Conservation (phyloP, 2,888 invertebrate genomes). For the Nemoura dubitans region DNA sequence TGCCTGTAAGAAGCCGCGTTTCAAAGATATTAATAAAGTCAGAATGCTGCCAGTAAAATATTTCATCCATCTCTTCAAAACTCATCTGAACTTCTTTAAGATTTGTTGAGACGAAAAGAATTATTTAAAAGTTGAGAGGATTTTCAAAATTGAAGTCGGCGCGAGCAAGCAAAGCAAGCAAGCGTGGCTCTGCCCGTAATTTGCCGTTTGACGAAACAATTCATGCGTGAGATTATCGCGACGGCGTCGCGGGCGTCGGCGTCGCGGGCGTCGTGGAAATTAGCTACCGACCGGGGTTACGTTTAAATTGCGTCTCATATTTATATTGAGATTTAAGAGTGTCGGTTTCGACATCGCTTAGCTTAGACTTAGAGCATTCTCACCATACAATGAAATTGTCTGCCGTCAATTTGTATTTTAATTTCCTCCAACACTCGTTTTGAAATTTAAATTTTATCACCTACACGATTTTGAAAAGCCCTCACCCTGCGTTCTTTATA, state of each 20-base stretch:
- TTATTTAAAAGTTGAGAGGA: conserved; percentile 36
- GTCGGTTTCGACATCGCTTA: neutral
- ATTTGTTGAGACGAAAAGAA: conserved; percentile 36
- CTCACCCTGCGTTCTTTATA: neutral
- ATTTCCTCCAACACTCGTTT: neutral
- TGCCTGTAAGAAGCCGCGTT: conserved; percentile 22
- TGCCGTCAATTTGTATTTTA: neutral
- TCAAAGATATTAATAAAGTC: conserved; percentile 41
- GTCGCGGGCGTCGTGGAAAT: neutral
- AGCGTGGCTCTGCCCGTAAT: neutral
- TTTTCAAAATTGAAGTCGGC: conserved; percentile 27
- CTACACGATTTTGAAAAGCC: neutral
- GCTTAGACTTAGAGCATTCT: neutral
- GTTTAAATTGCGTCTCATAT: neutral
- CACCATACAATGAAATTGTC: neutral
- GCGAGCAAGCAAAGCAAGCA: neutral
- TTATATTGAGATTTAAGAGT: neutral
- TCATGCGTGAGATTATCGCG: conserved; percentile 34
- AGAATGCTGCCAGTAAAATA: conserved; percentile 22
- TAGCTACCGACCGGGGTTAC: neutral
- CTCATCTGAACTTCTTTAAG: conserved; percentile 38
- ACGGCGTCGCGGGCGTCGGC: conserved; percentile 1
- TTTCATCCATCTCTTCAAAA: conserved; percentile 9
- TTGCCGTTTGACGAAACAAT: conserved; percentile 31
- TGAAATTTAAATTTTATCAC: neutral